Evolutionary conservation across 2,888 invertebrate species (phyloP).

Genomic region (Sesamia inferens): DNA sequence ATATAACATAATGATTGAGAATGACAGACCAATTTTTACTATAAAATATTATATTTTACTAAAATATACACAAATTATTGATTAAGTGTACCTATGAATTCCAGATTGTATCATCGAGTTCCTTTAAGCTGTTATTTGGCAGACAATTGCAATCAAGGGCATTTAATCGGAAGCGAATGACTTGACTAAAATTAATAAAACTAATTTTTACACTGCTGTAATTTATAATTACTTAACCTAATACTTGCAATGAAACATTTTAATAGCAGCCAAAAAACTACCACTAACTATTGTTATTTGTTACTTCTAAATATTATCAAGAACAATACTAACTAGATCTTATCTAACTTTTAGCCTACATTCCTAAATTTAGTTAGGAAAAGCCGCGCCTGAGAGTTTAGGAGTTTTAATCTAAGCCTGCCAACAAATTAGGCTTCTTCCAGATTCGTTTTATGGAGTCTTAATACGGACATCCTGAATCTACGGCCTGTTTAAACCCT

Average conservation of each 20-base stretch:
- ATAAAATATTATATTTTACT: constrained; percentile 55
- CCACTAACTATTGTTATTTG: constrained; percentile 37
- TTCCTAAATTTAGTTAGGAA: constrained; percentile 43
- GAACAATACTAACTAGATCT: constrained; percentile 41
- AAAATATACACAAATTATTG: constrained; percentile 58
- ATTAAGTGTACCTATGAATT: constrained; percentile 52
- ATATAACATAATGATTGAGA: constrained; percentile 35
- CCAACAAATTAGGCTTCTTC: constrained; percentile 75
- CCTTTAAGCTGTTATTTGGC: constrained; percentile 50
- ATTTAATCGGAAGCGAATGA: constrained; percentile 67
- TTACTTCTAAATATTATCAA: constrained; percentile 35
- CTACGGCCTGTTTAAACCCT: constrained; percentile 69
- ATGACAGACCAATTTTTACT: constrained; percentile 42
- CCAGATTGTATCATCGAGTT: constrained; percentile 53
- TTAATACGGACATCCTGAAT: constrained; percentile 65
- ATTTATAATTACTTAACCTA: constrained; percentile 53
- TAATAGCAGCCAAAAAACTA: constrained; percentile 55
- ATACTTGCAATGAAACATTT: constrained; percentile 50
- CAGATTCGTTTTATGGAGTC: constrained; percentile 67
- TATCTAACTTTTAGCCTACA: constrained; percentile 38
- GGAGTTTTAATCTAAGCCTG: constrained; percentile 68
- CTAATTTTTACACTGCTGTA: constrained; percentile 42
- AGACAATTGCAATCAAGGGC: constrained; percentile 59
- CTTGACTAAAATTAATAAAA: constrained; percentile 54
- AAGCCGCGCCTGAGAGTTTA: constrained; percentile 62